Evolutionary conservation across 2,888 invertebrate genomes (phyloP).

Genomic region (Lamellibrachia columna): DNA sequence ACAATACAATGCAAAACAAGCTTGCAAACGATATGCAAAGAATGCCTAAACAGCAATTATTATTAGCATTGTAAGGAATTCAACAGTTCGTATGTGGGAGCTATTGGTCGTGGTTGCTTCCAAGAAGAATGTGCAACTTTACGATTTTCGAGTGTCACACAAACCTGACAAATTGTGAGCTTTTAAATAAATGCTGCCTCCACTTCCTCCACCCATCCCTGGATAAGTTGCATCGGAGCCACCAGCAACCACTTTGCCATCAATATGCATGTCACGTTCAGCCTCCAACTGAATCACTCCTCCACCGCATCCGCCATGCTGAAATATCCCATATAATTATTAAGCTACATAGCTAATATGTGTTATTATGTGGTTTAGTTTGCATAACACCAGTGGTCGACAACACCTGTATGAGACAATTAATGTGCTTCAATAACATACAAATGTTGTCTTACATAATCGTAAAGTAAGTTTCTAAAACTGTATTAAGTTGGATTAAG

Average conservation of each 20-base stretch:
- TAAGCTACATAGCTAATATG: not conserved
- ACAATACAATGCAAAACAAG: too few species aligned
- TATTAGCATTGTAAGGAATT: too few species aligned
- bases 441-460: too few species aligned
- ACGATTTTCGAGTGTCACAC: not conserved
- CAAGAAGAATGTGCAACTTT: not conserved
- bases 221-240: constrained; percentile 35
- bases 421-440: too few species aligned
- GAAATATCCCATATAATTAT: not conserved
- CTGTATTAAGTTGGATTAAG: too few species aligned
- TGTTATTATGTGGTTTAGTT: not conserved
- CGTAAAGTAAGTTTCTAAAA: too few species aligned
- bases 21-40: too few species aligned
- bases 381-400: too few species aligned
- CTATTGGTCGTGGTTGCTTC: not conserved
- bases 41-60: too few species aligned
- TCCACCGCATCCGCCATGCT: constrained; percentile 45
- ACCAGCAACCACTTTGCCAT: constrained; percentile 46
- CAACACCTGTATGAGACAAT: too few species aligned
- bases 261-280: constrained; percentile 43
- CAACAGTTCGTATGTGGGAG: not conserved
- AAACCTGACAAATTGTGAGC: constrained; percentile 44
- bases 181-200: constrained; percentile 44
- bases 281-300: constrained; percentile 46
- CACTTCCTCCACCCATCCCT: constrained; percentile 48